phyloP scores from a whole-genome alignment of 2,113 vertebrate species.

The Delphinus delphis region DNA sequence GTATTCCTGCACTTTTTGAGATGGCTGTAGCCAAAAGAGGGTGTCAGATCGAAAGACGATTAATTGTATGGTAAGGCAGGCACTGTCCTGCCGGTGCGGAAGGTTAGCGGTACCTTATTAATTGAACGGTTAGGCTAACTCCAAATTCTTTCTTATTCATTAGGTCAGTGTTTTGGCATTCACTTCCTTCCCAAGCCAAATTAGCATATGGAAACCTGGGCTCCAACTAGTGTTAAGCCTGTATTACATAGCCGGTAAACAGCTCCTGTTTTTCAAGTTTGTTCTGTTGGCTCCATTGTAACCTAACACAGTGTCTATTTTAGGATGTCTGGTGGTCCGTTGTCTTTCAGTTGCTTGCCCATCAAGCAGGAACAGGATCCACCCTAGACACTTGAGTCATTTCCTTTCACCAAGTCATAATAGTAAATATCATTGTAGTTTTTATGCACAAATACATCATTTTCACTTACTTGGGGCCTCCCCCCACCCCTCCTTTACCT shows the following conservation, averaged over 20 bases:
- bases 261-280: conserved; percentile 50
- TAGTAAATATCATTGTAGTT: conserved; percentile 57
- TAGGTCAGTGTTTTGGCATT: conserved; percentile 1
- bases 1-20: neutral
- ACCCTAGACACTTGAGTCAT: conserved; percentile 64
- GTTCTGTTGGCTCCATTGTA: neutral
- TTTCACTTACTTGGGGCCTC: neutral
- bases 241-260: conserved; percentile 38
- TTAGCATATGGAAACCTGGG: conserved; percentile 34
- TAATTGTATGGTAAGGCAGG: neutral
- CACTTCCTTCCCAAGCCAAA: conserved; percentile 13
- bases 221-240: neutral
- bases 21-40: neutral
- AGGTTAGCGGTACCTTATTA: neutral
- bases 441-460: neutral
- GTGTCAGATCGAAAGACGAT: neutral
- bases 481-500: neutral
- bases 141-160: neutral
- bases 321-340: conserved; percentile 34
- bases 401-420: conserved; percentile 51
- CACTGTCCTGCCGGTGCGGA: neutral
- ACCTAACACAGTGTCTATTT: conserved; percentile 57
- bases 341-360: neutral
- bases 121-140: neutral
- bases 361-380: conserved; percentile 61